A percentile compares a stretch with the other conserved stretches of the same genome.
Evolutionary conservation across 2,113 vertebrate species (phyloP).

Genomic region (Alexandromys fortis): DNA sequence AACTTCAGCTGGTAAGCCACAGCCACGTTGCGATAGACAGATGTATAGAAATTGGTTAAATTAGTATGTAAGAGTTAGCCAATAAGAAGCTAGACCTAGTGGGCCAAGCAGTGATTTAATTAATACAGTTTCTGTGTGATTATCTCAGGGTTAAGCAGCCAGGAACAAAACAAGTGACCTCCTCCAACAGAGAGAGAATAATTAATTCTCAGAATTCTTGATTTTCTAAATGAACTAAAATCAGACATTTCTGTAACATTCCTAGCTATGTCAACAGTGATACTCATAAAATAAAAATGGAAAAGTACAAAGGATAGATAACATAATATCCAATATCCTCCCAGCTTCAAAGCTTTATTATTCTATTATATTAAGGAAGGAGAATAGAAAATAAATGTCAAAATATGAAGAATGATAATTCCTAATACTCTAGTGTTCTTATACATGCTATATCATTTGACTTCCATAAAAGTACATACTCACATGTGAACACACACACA

Average conservation of each 20-base stretch:
- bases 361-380: conserved; percentile 29
- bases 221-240: conserved; percentile 20
- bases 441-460: background rate
- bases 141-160: no score
- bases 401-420: conserved; percentile 33
- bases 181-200: no score
- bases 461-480: background rate
- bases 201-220: background rate
- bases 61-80: no score
- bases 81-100: no score
- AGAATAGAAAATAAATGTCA: conserved; percentile 50
- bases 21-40: no score
- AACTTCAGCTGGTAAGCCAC: no score
- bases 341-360: background rate
- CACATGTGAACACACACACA: background rate
- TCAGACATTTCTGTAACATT: background rate
- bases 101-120: no score
- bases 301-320: conserved; percentile 38
- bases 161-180: no score
- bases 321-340: background rate
- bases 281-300: conserved; percentile 16
- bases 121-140: no score
- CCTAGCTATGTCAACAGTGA: background rate
- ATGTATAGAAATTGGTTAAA: no score
- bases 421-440: background rate